Evolutionary conservation across 2,113 vertebrate species (phyloP).

Genomic region (Motacilla alba): DNA sequence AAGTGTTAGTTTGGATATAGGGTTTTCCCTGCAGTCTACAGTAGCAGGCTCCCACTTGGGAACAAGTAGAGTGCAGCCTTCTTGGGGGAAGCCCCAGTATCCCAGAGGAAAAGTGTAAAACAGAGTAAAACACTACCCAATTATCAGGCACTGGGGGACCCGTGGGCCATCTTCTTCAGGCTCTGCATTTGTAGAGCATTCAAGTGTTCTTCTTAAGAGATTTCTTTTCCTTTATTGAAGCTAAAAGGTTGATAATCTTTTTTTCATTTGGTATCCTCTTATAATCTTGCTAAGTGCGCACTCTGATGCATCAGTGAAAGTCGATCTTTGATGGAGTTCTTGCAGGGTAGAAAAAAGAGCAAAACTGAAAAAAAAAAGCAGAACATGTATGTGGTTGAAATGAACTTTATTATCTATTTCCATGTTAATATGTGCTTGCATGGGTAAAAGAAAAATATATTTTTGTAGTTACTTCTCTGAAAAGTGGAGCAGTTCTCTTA

Average conservation of each 20-base stretch:
- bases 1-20: not conserved
- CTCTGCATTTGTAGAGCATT: not conserved
- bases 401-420: not conserved
- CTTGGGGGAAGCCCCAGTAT: not conserved
- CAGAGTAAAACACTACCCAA: accelerated
- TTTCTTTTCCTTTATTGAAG: not conserved
- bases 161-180: not conserved
- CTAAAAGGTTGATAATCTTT: not conserved
- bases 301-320: not conserved
- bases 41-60: not conserved
- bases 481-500: not conserved
- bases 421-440: not conserved
- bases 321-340: not conserved
- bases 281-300: not conserved
- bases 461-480: not conserved
- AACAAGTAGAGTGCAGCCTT: not conserved
- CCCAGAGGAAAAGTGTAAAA: not conserved
- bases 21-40: not conserved
- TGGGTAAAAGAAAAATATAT: not conserved
- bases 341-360: not conserved
- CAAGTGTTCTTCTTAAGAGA: not conserved
- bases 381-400: not conserved
- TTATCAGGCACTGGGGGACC: not conserved
- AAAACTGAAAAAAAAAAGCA: not conserved
- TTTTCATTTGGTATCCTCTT: not conserved